Conservation (phyloP, 2,888 invertebrate genomes). For the Andricus curvator region DNA sequence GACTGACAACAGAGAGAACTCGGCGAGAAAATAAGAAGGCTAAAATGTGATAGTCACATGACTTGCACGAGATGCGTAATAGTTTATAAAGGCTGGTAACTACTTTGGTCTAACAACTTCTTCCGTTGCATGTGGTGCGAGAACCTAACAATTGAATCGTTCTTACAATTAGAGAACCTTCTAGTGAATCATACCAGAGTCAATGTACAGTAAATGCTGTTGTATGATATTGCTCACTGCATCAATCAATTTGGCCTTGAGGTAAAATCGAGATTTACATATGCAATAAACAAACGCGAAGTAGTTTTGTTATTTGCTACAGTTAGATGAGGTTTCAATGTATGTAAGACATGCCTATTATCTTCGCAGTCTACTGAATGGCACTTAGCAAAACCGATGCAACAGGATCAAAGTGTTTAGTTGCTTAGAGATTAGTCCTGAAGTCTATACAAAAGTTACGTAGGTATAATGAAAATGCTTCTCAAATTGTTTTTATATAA, state of each 20-base stretch:
- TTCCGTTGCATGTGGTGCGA: constrained; percentile 26
- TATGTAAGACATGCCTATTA: background rate
- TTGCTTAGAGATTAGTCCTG: constrained; percentile 6
- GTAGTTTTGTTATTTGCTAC: constrained; percentile 24
- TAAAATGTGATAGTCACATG: constrained; percentile 18
- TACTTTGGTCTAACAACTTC: constrained; percentile 31
- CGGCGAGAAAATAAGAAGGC: background rate
- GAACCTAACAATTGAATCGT: constrained; percentile 13
- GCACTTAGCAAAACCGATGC: constrained; percentile 1
- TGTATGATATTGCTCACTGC: background rate
- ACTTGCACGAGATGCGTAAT: constrained; percentile 36
- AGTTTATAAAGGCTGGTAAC: constrained; percentile 15
- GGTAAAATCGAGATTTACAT: constrained; percentile 33
- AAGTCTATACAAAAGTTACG: constrained; percentile 9
- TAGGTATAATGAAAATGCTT: background rate
- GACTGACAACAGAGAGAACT: constrained; percentile 13
- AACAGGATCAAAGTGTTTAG: constrained; percentile 20
- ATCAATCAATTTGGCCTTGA: constrained; percentile 33
- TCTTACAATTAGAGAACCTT: constrained; percentile 23
- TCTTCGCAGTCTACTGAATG: background rate
- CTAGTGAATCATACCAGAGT: constrained; percentile 17
- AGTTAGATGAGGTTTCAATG: constrained; percentile 3
- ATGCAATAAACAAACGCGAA: constrained; percentile 23
- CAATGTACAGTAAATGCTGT: constrained; percentile 32
- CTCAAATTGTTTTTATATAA: constrained; percentile 16